These are phyloP conservation scores for Lamprotornis superbus DNA, from an alignment of 2,113 vertebrate genomes.

Conservation along the genomic window DNA sequence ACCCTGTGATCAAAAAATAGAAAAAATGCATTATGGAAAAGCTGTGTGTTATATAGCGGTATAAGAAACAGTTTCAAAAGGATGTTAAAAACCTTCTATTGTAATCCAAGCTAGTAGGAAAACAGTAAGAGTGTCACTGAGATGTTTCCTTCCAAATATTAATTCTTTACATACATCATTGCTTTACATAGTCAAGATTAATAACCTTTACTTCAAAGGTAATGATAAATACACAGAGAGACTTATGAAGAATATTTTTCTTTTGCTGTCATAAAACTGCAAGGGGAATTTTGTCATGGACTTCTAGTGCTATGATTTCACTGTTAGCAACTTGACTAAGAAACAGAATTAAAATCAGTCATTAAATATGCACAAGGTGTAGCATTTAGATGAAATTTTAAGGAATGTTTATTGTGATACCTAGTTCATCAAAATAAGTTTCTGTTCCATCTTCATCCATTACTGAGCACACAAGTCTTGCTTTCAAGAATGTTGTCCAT, in stretches of 20 bases:
- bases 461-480: constrained; percentile 93
- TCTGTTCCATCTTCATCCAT: constrained; percentile 94
- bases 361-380: not conserved
- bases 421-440: constrained; percentile 95
- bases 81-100: not conserved
- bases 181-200: not conserved
- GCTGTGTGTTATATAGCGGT: not conserved
- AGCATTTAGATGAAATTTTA: not conserved
- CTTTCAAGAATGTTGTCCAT: constrained; percentile 97
- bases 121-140: not conserved
- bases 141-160: not conserved
- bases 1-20: not conserved
- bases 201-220: not conserved
- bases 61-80: not conserved
- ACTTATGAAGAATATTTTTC: not conserved
- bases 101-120: not conserved
- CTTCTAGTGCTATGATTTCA: not conserved
- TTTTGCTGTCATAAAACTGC: not conserved
- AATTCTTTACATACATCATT: not conserved
- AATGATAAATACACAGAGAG: not conserved
- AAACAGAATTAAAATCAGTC: not conserved
- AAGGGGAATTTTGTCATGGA: not conserved
- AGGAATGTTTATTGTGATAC: constrained; percentile 61
- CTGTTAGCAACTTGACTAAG: not conserved
- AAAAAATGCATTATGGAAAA: not conserved